phyloP scores from a whole-genome alignment of 2,888 invertebrate species.

The Omphaloscelis lunosa region DNA sequence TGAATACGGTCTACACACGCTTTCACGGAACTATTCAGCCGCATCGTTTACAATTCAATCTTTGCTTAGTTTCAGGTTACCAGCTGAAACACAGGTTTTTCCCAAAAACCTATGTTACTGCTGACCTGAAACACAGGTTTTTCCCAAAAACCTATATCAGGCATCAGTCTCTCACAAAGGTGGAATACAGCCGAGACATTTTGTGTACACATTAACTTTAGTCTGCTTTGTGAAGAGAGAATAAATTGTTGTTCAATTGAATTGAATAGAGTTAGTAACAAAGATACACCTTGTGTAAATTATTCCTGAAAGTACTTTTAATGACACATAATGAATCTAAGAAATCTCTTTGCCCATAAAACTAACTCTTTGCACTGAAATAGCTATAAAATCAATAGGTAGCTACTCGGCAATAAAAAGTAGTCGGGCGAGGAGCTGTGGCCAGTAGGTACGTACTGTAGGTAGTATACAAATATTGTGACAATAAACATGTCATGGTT shows the following conservation, averaged over 20 bases:
- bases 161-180: not conserved
- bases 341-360: conserved; percentile 17
- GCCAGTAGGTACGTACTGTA: conserved; percentile 1
- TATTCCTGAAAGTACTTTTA: conserved; percentile 9
- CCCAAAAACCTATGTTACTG: too few species aligned
- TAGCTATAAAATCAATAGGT: conserved; percentile 49
- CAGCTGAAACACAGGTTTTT: too few species aligned
- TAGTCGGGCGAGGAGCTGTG: conserved; percentile 26
- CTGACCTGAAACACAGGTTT: too few species aligned
- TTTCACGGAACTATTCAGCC: not conserved
- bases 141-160: not conserved
- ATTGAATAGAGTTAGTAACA: not conserved
- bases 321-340: conserved; percentile 27
- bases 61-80: not conserved
- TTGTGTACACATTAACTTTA: too few species aligned
- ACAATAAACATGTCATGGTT: conserved; percentile 57
- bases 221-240: not conserved
- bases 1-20: not conserved
- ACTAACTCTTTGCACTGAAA: conserved; percentile 24
- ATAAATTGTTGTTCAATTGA: not conserved
- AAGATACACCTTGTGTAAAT: too few species aligned
- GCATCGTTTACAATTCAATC: not conserved
- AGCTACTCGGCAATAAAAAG: conserved; percentile 47
- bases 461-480: conserved; percentile 58
- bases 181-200: not conserved